A percentile compares a stretch with the other conserved stretches of the same genome.
Evolutionary conservation across 2,113 vertebrate species (phyloP).

Genomic region (Eidolon helvum): DNA sequence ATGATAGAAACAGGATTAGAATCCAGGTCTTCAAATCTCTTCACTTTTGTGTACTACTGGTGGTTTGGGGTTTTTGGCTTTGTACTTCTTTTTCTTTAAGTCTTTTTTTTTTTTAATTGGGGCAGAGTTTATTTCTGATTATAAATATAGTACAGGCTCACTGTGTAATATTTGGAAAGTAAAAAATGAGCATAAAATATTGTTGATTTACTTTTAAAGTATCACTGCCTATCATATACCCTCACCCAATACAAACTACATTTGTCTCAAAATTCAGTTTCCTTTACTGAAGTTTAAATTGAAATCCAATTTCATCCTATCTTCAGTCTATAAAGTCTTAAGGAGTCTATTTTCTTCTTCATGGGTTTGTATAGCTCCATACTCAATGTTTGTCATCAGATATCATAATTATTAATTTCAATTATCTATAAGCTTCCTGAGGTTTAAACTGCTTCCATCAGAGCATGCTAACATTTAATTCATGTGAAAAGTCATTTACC

Average conservation of each 20-base stretch:
- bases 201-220: neutral
- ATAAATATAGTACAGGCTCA: neutral
- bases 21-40: neutral
- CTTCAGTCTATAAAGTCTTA: neutral
- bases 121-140: neutral
- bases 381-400: neutral
- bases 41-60: neutral
- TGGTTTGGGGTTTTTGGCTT: neutral
- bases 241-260: neutral
- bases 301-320: neutral
- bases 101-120: neutral
- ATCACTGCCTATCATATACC: neutral
- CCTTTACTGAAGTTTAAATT: neutral
- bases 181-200: constrained; percentile 19
- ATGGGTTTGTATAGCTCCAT: neutral
- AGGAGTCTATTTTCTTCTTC: neutral
- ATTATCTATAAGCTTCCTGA: neutral
- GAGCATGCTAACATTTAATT: neutral
- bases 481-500: neutral
- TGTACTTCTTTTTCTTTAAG: neutral
- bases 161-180: neutral
- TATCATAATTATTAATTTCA: neutral
- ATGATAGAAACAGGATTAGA: neutral
- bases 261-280: neutral
- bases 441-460: neutral